Base-by-base conservation (phyloP, 2,888 invertebrate genomes). In the Mesorhabditis belari region DNA sequence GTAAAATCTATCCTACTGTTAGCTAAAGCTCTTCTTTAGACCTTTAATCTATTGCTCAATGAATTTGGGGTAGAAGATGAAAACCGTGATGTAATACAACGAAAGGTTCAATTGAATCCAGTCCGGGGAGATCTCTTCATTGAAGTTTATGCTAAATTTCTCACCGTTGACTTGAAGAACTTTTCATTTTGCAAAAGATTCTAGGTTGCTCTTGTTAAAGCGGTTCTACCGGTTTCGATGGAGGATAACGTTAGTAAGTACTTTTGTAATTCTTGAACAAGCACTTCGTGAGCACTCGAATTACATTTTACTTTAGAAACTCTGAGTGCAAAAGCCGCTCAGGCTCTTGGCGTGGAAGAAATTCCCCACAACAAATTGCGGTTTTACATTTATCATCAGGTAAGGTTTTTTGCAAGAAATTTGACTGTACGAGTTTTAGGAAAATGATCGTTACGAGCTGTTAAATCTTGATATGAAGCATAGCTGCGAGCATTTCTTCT, bases 121-220 rank as follows among this genome's bases (percentile, higher is more conserved):
- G 63, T 77, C 24, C 24, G 56, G 23, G 61, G 65, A 52, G 52
- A 64, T 1, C 44, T 64, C 3, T 25, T 62, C 19, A 51, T 77
- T 4, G 77, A 76, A 49, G 61, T 75, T 4, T 77, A 77, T 55
- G 77, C 75, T 12, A 60, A 70, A 29, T 29, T 66, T 49, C 57
- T 77, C 24, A 67, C 69, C 57, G 77, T 77, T 51, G 24, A 62
- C 35, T n/a, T 25, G 6, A 9, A n/a, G n/a, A n/a, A n/a, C n/a
- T n/a, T n/a, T n/a, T n/a, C n/a, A n/a, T n/a, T n/a, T n/a, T n/a
- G n/a, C n/a, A n/a, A n/a, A n/a, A n/a, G n/a, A n/a, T n/a, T n/a
- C n/a, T 21, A 70, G 73, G 61, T 72, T 9, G 50, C 58, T 4
- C 58, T 66, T 2, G 73, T 67, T 4, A 62, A 55, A 29, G 54